Evolutionary conservation across 2,113 vertebrate genomes (phyloP).

Genomic region (Sinocyclocheilus rhinocerous): DNA sequence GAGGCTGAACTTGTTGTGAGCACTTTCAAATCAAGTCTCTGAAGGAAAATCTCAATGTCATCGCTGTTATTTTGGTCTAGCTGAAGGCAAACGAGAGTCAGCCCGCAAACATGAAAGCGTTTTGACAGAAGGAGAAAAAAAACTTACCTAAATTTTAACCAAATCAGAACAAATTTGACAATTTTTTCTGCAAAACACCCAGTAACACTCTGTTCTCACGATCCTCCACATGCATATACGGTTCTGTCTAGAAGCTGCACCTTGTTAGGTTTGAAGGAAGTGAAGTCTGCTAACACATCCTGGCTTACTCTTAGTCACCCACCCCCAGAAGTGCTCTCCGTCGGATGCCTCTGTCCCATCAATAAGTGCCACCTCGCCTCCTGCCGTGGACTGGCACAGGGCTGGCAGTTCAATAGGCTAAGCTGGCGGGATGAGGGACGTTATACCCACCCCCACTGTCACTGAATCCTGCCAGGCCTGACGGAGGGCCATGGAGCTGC

Average conservation of each 20-base stretch:
- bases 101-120: not conserved
- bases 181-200: not conserved
- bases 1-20: constrained; percentile 19
- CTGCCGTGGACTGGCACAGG: constrained; percentile 60
- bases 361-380: constrained; percentile 27
- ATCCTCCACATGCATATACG: not conserved
- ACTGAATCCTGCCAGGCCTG: constrained; percentile 73
- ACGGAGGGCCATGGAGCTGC: constrained; percentile 72
- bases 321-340: constrained; percentile 46
- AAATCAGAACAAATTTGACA: constrained; percentile 16
- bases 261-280: constrained; percentile 14
- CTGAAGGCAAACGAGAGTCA: constrained; percentile 6
- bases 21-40: constrained; percentile 23
- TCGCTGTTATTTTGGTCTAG: constrained; percentile 9
- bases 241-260: not conserved
- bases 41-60: constrained; percentile 17
- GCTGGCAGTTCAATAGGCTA: constrained; percentile 70
- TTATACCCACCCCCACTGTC: constrained; percentile 71
- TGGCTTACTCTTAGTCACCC: constrained; percentile 25
- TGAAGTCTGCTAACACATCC: constrained; percentile 27
- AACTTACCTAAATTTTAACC: not conserved
- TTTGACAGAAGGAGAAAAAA: not conserved
- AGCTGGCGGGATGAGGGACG: constrained; percentile 69
- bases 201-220: not conserved
- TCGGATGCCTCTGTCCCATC: constrained; percentile 47